Percentiles rank a stretch among this genome's conserved stretches.
These are phyloP conservation scores for Edolisoma coerulescens DNA, from an alignment of 2,113 vertebrate species.

Conservation along the genomic window DNA sequence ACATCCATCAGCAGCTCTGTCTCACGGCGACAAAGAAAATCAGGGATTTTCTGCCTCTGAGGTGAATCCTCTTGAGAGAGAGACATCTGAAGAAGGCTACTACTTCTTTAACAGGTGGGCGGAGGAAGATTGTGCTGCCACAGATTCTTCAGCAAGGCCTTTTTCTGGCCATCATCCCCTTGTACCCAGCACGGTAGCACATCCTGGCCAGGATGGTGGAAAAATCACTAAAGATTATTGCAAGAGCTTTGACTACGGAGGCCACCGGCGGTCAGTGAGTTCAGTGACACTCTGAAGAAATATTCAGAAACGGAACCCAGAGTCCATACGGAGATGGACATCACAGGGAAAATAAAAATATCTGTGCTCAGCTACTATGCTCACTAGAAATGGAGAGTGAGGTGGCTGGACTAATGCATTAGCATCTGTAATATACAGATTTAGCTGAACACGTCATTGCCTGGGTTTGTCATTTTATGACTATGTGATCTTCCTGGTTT, in stretches of 20 bases:
- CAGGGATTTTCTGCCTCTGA: background rate
- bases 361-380: background rate
- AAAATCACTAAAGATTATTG: background rate
- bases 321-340: background rate
- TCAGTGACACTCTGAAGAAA: slow-evolving; percentile 70
- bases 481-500: background rate
- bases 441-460: background rate
- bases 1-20: background rate
- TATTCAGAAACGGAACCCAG: background rate
- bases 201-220: background rate
- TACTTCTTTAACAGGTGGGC: background rate
- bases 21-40: background rate
- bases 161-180: background rate
- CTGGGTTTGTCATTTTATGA: background rate
- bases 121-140: background rate
- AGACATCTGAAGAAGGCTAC: background rate
- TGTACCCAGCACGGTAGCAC: background rate
- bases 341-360: background rate
- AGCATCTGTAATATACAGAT: background rate
- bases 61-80: background rate
- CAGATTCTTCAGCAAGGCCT: background rate
- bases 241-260: background rate
- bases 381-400: background rate
- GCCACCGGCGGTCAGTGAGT: slow-evolving; percentile 74
- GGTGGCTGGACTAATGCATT: background rate